Evolutionary conservation across 2,113 vertebrate species (phyloP).

Genomic region (Polypterus senegalus): DNA sequence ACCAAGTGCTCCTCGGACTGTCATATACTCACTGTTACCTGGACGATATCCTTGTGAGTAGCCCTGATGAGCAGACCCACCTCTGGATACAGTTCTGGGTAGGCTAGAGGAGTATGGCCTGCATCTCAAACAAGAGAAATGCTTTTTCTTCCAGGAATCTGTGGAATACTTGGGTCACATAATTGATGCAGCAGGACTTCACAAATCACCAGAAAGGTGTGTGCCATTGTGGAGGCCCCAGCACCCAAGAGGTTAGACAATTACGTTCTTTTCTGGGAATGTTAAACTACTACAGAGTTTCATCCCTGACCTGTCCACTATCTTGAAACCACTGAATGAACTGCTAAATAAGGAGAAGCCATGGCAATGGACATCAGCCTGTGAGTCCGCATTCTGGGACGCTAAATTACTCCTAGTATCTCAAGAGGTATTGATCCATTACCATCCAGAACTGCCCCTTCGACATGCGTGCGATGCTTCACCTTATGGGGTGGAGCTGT

Average conservation of each 20-base stretch:
- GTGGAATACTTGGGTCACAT: constrained; percentile 8
- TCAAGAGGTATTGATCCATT: constrained; percentile 12
- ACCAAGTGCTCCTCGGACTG: constrained; percentile 11
- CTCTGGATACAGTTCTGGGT: constrained; percentile 10
- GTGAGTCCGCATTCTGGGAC: constrained; percentile 7
- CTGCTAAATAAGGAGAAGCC: no score
- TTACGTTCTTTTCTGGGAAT: no score
- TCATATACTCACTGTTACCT: constrained; percentile 10
- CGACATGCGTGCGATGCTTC: constrained; percentile 10
- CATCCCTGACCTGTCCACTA: no score
- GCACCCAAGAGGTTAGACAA: neutral
- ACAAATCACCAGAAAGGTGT: no score
- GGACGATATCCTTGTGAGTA: constrained; percentile 12
- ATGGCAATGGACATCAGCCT: constrained; percentile 12
- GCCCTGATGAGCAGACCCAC: neutral
- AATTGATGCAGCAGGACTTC: constrained; percentile 8
- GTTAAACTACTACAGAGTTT: no score
- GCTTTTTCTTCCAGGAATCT: constrained; percentile 13
- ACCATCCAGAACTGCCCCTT: neutral
- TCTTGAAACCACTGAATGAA: no score
- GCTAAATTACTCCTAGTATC: neutral
- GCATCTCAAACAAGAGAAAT: constrained; percentile 2
- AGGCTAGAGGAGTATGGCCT: no score
- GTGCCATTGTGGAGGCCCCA: constrained; percentile 12
- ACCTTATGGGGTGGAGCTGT: constrained; percentile 7